Evolutionary conservation across 2,797 vertebrate genomes (phyloP).

Genomic region (Bradypus variegatus): DNA sequence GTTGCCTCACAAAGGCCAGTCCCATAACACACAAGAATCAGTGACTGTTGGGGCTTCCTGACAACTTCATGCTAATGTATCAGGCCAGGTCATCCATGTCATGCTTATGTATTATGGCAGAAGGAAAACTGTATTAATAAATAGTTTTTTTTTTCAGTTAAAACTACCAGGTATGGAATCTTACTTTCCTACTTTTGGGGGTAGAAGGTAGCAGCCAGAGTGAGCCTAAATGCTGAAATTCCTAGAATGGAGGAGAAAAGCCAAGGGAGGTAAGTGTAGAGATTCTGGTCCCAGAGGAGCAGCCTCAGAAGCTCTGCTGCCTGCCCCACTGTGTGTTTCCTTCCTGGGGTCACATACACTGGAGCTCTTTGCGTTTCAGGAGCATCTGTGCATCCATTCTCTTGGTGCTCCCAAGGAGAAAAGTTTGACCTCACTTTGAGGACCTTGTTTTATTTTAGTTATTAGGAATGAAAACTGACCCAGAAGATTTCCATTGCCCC

Average conservation of each 20-base stretch:
- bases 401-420: background rate
- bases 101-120: background rate
- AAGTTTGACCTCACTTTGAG: background rate
- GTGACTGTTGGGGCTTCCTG: background rate
- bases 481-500: background rate
- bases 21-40: fast-evolving
- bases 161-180: background rate
- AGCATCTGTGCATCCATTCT: fast-evolving
- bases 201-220: background rate
- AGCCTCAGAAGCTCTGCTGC: background rate
- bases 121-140: constrained; percentile 37
- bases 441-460: background rate
- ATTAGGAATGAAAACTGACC: background rate
- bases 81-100: background rate
- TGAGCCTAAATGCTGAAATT: background rate
- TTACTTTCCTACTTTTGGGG: background rate
- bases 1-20: background rate
- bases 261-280: too few species aligned
- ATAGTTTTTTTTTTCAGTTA: background rate
- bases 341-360: background rate
- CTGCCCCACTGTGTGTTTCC: background rate
- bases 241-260: background rate
- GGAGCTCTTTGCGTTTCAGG: background rate
- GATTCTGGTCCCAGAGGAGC: too few species aligned
- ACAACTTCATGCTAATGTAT: fast-evolving